Evolutionary conservation across 2,888 invertebrate species (phyloP), one percentile per base, ranked within the genome.

Genomic region (Lampropteryx suffumata): DNA sequence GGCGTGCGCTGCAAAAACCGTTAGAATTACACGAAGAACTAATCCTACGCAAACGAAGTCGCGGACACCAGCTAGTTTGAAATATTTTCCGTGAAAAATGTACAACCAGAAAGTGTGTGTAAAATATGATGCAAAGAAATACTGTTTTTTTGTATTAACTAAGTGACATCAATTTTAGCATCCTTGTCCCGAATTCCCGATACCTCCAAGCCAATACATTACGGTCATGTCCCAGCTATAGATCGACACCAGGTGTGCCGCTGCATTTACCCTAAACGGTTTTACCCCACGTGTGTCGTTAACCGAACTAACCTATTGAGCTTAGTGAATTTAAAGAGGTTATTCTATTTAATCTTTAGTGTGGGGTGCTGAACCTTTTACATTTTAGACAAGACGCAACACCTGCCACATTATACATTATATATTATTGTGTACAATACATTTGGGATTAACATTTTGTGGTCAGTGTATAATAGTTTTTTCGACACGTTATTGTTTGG

Each of bases 191-290:
- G 13, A 48, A 58, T 52, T 54, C 50, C 34, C 49, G 52, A 42
- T 39, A 32, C 21, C 40, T 28, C 10, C n/a, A n/a, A n/a, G n/a
- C 42, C 49, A 69, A 74, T 78, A 75, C 71, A 80, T 78, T 78
- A 76, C 61, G 67, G 73, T 71, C 82, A 83, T 82, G 82, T 80
- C 69, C 66, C 59, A 57, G 64, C 71, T 71, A 78, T 82, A 79
- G 71, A 82, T 81, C 71, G 79, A 60, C 59, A 47, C 61, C 84
- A 84, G 84, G 82, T 84, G 82, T 55, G 63, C 73, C 59, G 69
- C 60, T 66, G 74, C 73, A 72, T 76, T 72, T 72, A 71, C 59
- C 67, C 59, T 64, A 60, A 64, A 60, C 66, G 59, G 61, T 54
- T 58, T 62, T 63, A 60, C 64, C 59, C 59, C 77, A 78, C 79